Percentiles rank a stretch among this genome's conserved stretches.
Conservation (phyloP, 2,888 invertebrate genomes). For the Cylindroiulus punctatus region DNA sequence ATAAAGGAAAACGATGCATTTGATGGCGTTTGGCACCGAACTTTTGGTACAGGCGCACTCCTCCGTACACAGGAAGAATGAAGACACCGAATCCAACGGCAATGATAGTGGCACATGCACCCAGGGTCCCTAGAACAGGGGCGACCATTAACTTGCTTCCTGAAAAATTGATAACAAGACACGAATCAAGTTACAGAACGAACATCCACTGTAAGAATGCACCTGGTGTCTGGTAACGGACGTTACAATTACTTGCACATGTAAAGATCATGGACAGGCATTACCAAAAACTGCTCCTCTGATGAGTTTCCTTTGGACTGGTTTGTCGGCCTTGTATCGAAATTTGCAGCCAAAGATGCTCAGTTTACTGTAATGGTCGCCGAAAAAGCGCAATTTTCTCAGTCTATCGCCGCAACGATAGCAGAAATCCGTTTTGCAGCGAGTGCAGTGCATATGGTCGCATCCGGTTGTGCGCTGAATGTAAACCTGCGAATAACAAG, state of each 20-base stretch:
- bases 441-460: conserved; percentile 67
- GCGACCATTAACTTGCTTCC: conserved; percentile 64
- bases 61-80: conserved; percentile 64
- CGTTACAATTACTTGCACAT: too few species aligned
- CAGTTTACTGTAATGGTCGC: conserved; percentile 65
- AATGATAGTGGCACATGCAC: conserved; percentile 64
- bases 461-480: conserved; percentile 67
- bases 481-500: conserved; percentile 63
- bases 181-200: background rate
- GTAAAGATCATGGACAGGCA: background rate
- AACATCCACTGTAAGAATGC: background rate
- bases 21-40: conserved; percentile 56
- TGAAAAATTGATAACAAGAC: conserved; percentile 56
- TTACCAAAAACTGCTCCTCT: conserved; percentile 66
- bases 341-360: conserved; percentile 67
- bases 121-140: conserved; percentile 63
- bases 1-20: conserved; percentile 32
- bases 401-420: conserved; percentile 67
- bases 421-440: conserved; percentile 66
- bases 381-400: conserved; percentile 64
- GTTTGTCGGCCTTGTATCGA: conserved; percentile 64
- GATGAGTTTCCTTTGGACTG: conserved; percentile 63
- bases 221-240: too few species aligned
- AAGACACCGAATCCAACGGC: conserved; percentile 64
- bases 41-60: conserved; percentile 60